Base-by-base conservation (phyloP, 53 echinoderm and acorn worm species). In the Patiria pectinifera region DNA sequence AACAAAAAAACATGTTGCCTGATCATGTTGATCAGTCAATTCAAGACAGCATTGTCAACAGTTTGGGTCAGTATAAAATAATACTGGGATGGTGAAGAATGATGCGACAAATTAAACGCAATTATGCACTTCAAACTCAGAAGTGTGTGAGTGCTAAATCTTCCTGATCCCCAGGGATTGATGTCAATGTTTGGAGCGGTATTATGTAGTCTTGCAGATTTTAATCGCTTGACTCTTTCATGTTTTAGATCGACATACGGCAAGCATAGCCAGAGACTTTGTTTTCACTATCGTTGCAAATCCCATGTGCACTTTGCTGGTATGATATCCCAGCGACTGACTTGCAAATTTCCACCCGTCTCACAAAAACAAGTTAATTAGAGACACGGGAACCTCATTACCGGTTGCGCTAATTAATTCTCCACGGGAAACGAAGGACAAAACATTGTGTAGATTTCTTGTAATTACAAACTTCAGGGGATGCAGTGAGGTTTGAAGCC, bases 311-410 rank as follows among this genome's bases (percentile, higher is more conserved):
- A 19, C 44, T 46, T 48, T 35, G n/a, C 23, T 70, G 16, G 62
- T 66, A 66, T 66, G 19, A 62, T 84, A 16, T 63, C 84, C 62
- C 4, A 49, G 44, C 35, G 21, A 19, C n/a, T 45, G 72, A n/a
- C 63, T 71, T 71, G 86, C 72, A 71, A 71, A 86, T 47, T 71
- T 44, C 26, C 16, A 16, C 43, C 14, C 19, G 44, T 66, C 85
- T 6, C 43, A 8, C 5, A 66, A 85, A 85, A 85, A 85, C 74
- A 19, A 70, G 71, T 86, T 72, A 86, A 86, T 86, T 86, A 86
- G 86, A 45, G 72, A 46, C 71, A 72, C n/a, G 14, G 45, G 72
- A 47, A 86, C 71, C 86, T 86, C 86, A 71, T 86, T 86, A 86
- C 47, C 45, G 48, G 78, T 24, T 19, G 69, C n/a, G 19, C 72